Percentiles rank a stretch among this genome's conserved stretches.
Evolutionary conservation across 2,113 vertebrate species (phyloP).

Genomic region (Varanus komodoensis): DNA sequence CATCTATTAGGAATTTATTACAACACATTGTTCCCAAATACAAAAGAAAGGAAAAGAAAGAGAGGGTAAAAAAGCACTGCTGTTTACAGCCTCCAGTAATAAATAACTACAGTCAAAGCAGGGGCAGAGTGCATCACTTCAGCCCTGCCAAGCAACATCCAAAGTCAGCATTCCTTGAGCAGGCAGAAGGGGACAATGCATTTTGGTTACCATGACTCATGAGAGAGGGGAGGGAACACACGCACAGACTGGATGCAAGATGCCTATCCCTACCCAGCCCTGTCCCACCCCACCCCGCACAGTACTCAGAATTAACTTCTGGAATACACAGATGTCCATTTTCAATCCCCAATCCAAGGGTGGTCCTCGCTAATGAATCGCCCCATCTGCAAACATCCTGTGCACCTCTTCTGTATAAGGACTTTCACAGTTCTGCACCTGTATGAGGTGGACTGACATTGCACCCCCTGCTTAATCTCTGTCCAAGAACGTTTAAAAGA

Average conservation of each 20-base stretch:
- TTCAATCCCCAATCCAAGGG: background rate
- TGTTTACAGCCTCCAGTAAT: slow-evolving; percentile 74
- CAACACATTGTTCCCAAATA: slow-evolving; percentile 77
- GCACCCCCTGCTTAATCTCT: background rate
- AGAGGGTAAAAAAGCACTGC: slow-evolving; percentile 76
- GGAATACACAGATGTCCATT: background rate
- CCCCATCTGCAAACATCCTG: background rate
- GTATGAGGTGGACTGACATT: background rate
- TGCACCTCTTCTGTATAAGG: background rate
- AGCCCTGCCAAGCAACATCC: slow-evolving; percentile 29
- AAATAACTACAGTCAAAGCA: slow-evolving; percentile 70
- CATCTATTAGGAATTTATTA: slow-evolving; percentile 78
- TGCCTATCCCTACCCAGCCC: slow-evolving; percentile 30
- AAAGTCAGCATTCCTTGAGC: slow-evolving; percentile 26
- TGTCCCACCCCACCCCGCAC: background rate
- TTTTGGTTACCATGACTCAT: slow-evolving; percentile 28
- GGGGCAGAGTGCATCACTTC: slow-evolving; percentile 51
- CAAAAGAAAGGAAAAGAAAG: slow-evolving; percentile 79
- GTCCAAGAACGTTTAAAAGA: slow-evolving; percentile 26
- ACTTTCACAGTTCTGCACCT: slow-evolving; percentile 1
- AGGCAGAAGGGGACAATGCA: slow-evolving; percentile 25
- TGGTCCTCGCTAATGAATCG: background rate
- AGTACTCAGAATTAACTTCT: slow-evolving; percentile 16
- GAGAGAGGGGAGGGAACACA: slow-evolving; percentile 50
- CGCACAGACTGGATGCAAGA: slow-evolving; percentile 42